phyloP scores from a whole-genome alignment of 2,113 vertebrate genomes.

The Anseranas semipalmata region DNA sequence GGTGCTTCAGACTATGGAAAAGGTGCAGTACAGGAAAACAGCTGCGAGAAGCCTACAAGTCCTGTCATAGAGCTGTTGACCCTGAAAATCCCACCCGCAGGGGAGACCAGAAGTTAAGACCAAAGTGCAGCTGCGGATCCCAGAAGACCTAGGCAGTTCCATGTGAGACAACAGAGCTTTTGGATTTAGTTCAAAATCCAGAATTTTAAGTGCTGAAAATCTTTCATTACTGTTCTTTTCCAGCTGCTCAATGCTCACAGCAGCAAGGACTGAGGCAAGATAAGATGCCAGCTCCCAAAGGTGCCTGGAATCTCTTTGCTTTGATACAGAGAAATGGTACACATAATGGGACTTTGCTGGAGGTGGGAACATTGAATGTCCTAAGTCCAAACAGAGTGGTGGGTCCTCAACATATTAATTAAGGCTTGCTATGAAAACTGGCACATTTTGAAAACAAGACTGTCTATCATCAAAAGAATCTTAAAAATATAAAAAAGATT shows the following conservation, averaged over 20 bases:
- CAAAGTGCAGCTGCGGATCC: not conserved
- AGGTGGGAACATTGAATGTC: too few relatives aligned
- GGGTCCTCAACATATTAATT: too few relatives aligned
- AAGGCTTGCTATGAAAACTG: too few relatives aligned
- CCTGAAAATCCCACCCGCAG: not conserved
- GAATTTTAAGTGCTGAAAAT: not conserved
- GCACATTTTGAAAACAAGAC: not conserved
- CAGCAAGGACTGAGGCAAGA: not conserved
- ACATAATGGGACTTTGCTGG: not conserved
- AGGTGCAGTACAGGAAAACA: not conserved
- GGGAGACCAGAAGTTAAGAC: not conserved
- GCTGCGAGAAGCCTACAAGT: not conserved
- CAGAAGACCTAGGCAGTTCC: not conserved
- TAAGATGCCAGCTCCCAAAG: not conserved
- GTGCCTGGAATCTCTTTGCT: not conserved
- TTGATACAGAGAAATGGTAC: not conserved
- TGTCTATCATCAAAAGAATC: not conserved
- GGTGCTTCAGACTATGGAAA: not conserved
- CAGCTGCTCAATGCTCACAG: not conserved
- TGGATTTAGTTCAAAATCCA: not conserved
- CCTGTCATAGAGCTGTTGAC: not conserved
- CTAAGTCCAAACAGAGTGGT: too few relatives aligned
- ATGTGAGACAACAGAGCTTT: not conserved
- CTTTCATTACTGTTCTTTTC: not conserved
- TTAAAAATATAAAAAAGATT: not conserved